These are phyloP conservation scores for Exocentrus adspersus DNA, from an alignment of 2,888 invertebrate species.

Conservation along the genomic window DNA sequence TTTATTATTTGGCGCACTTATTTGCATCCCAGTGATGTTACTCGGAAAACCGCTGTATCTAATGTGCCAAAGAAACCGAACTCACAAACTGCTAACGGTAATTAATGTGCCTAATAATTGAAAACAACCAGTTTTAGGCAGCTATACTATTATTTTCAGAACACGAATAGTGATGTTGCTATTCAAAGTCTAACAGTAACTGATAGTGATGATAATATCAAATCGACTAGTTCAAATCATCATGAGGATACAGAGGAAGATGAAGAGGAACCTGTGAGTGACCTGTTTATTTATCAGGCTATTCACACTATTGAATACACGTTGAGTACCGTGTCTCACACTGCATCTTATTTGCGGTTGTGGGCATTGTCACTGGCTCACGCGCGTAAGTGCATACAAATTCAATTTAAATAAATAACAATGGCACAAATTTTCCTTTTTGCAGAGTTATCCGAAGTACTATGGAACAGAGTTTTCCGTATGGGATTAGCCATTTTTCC, in stretches of 20 bases:
- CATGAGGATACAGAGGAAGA: conserved; percentile 45
- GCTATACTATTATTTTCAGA: too few species aligned
- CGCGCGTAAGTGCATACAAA: conserved; percentile 87
- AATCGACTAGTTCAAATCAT: neutral
- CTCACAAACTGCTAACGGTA: conserved; percentile 29
- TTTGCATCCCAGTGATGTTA: conserved; percentile 82
- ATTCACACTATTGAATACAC: conserved; percentile 98
- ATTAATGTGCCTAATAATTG: too few species aligned
- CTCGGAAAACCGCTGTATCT: conserved; percentile 80
- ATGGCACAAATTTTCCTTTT: conserved; percentile 16
- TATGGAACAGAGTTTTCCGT: conserved; percentile 54
- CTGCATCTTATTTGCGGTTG: conserved; percentile 94
- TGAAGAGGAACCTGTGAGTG: conserved; percentile 76
- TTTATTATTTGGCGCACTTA: conserved; percentile 71
- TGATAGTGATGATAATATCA: neutral
- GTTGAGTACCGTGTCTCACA: conserved; percentile 95
- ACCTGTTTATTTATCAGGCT: conserved; percentile 91
- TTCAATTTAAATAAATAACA: too few species aligned
- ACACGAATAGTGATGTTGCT: too few species aligned
- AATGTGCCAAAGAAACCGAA: conserved; percentile 57
- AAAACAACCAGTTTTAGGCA: too few species aligned
- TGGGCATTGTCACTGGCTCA: conserved; percentile 98
- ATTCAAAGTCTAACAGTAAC: too few species aligned
- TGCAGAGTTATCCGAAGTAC: conserved; percentile 56
- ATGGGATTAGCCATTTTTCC: conserved; percentile 47